These are phyloP conservation scores for Uloborus plumipes DNA, from an alignment of 2,888 invertebrate genomes.

Conservation along the genomic window DNA sequence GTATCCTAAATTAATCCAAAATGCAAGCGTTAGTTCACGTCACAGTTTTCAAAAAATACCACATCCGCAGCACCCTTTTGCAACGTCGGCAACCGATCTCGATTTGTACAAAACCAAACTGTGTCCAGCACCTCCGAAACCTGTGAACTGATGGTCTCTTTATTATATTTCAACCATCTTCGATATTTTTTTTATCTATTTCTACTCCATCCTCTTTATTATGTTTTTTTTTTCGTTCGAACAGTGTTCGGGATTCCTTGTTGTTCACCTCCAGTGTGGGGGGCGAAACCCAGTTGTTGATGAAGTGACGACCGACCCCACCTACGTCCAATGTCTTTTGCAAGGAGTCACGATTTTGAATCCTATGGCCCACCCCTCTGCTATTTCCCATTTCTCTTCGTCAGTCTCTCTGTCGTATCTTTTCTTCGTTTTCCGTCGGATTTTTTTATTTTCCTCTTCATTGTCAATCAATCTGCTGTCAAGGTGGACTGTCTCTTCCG, in stretches of 20 bases:
- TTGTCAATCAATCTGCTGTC: constrained; percentile 57
- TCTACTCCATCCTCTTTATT: not conserved
- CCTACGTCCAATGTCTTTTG: constrained; percentile 38
- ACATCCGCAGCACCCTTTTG: no score
- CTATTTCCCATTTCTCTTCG: constrained; percentile 17
- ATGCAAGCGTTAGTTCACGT: no score
- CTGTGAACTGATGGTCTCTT: constrained; percentile 23
- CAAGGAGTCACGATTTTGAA: constrained; percentile 55
- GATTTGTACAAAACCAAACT: constrained; percentile 14
- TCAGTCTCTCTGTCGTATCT: constrained; percentile 35
- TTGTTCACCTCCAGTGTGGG: constrained; percentile 32
- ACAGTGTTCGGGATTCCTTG: constrained; percentile 30
- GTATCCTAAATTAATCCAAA: no score
- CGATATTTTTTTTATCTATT: constrained; percentile 8
- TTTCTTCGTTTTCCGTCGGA: constrained; percentile 19
- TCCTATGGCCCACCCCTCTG: constrained; percentile 15
- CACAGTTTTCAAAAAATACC: no score
- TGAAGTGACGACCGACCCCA: constrained; percentile 53
- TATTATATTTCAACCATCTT: constrained; percentile 24
- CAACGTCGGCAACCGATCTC: not conserved
- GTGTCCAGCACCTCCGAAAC: constrained; percentile 34
- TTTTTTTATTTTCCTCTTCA: constrained; percentile 14
- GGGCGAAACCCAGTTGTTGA: constrained; percentile 45
- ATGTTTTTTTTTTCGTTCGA: constrained; percentile 8
- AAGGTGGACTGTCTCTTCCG: constrained; percentile 43